Evolutionary conservation across 2,113 vertebrate genomes (phyloP), one percentile per base, ranked within the genome.

Genomic region (Pavo muticus): DNA sequence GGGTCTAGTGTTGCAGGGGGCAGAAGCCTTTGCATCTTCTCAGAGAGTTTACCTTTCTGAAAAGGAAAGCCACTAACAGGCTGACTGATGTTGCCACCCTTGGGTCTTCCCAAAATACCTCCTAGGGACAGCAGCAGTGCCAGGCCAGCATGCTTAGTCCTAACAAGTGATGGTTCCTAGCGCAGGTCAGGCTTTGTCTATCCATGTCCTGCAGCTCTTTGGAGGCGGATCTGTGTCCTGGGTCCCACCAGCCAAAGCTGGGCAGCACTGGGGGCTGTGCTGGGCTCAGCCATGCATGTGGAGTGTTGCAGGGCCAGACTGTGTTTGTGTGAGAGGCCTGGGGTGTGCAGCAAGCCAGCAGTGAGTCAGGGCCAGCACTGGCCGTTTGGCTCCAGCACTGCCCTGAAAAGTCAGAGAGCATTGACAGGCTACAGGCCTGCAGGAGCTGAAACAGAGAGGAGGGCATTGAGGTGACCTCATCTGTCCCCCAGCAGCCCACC

Each of bases 201-300:
- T 29, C 23, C n/a, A 7, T 0, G 1, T 74, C 52, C 39, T 1
- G 1, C n/a, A 40, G 32, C 39, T 42, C 78, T 67, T 67, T 1
- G 1, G 24, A 4, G 11, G 4, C 37, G 30, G 50, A 3, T 71
- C 40, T 17, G 35, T 50, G 40, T 23, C 12, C 2, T 3, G 39
- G 23, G 10, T 50, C 25, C 37, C 42, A 13, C 69, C 37, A 27
- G 45, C n/a, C 16, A 18, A 52, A 63, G n/a, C 50, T 42, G 44
- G 47, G 52, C 14, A 14, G 76, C 39, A 61, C 25, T 30, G 37
- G 30, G 45, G 27, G 14, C 71, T 68, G 10, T 3, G 6, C 19
- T 18, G 35, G 45, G 61, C 29, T 40, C 21, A 10, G 47, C 59
- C 5, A 11, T 21, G 14, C 9, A 10, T 37, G n/a, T 7, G 11